Percentiles rank a stretch among this genome's conserved stretches.
Evolutionary conservation across 1,140 invertebrate species (phyloP).

Genomic region (Magallana ariakensis): DNA sequence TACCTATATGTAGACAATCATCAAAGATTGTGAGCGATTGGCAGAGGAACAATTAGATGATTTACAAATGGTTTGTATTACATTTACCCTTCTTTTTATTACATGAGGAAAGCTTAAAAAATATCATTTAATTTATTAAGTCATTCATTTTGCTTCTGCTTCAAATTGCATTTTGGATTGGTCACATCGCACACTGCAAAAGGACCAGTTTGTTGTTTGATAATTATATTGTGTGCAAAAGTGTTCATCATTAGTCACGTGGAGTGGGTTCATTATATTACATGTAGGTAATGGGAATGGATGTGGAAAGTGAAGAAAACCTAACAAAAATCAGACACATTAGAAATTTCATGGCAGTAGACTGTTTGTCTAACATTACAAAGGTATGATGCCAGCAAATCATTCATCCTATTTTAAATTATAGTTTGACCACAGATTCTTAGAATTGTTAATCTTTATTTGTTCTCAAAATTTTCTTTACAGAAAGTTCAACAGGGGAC

Average conservation of each 20-base stretch:
- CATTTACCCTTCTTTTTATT: too few relatives aligned
- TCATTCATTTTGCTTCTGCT: too few relatives aligned
- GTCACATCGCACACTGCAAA: too few relatives aligned
- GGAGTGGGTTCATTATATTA: background rate
- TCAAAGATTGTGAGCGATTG: conserved; percentile 8
- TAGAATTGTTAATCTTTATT: background rate
- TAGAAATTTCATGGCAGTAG: conserved; percentile 19
- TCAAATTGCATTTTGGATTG: too few relatives aligned
- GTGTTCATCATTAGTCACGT: too few relatives aligned
- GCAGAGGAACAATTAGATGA: conserved; percentile 16
- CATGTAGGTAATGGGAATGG: background rate
- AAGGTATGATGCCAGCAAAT: background rate
- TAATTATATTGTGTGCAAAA: too few relatives aligned
- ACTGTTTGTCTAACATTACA: conserved; percentile 19
- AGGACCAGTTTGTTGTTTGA: too few relatives aligned
- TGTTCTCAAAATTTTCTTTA: background rate
- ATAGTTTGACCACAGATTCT: too few relatives aligned
- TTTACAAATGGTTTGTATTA: conserved; percentile 3
- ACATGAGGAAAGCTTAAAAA: too few relatives aligned
- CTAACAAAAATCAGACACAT: conserved; percentile 24
- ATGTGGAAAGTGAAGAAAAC: conserved; percentile 18
- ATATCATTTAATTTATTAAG: too few relatives aligned
- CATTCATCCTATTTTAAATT: too few relatives aligned
- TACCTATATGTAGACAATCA: background rate
- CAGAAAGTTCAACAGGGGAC: conserved; percentile 1